Percentiles rank a stretch among this genome's conserved stretches.
Conservation (phyloP, 2,888 invertebrate species). For the Hybos culiciformis region DNA sequence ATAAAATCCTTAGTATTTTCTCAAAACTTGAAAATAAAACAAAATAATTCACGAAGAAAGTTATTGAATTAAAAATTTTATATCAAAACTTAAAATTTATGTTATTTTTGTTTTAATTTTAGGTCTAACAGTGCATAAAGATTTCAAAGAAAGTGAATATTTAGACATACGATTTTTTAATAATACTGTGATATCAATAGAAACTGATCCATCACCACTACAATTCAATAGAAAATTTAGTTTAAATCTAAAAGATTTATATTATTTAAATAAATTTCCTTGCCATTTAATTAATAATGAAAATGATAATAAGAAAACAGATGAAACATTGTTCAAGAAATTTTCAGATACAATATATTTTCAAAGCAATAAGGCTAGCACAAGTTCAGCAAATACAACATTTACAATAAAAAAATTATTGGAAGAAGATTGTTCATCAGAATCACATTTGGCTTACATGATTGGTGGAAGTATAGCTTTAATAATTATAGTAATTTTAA, state of each 20-base stretch:
- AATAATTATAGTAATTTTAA: slow-evolving; percentile 36
- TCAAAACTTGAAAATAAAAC: no score
- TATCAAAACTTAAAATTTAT: not conserved
- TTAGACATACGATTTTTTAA: slow-evolving; percentile 30
- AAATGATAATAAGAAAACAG: slow-evolving; percentile 19
- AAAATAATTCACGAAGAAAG: not conserved
- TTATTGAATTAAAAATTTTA: slow-evolving; percentile 1
- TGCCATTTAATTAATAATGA: no score
- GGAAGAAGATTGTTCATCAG: slow-evolving; percentile 22
- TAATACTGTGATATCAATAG: slow-evolving; percentile 24
- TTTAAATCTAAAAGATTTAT: slow-evolving; percentile 25
- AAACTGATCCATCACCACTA: slow-evolving; percentile 19
- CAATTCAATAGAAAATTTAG: slow-evolving; percentile 26
- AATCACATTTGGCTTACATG: slow-evolving; percentile 33
- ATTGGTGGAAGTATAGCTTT: slow-evolving; percentile 37
- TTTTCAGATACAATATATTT: slow-evolving; percentile 27
- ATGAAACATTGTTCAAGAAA: slow-evolving; percentile 24
- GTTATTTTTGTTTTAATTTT: not conserved
- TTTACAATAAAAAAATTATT: slow-evolving; percentile 25
- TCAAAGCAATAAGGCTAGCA: slow-evolving; percentile 15
- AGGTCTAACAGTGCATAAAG: slow-evolving; percentile 27
- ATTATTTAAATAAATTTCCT: slow-evolving; percentile 23
- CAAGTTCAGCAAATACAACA: slow-evolving; percentile 12
- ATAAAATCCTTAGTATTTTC: no score
- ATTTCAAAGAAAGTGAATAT: slow-evolving; percentile 27